Evolutionary conservation across 2,113 vertebrate species (phyloP).

Genomic region (Coptodon rendalli): DNA sequence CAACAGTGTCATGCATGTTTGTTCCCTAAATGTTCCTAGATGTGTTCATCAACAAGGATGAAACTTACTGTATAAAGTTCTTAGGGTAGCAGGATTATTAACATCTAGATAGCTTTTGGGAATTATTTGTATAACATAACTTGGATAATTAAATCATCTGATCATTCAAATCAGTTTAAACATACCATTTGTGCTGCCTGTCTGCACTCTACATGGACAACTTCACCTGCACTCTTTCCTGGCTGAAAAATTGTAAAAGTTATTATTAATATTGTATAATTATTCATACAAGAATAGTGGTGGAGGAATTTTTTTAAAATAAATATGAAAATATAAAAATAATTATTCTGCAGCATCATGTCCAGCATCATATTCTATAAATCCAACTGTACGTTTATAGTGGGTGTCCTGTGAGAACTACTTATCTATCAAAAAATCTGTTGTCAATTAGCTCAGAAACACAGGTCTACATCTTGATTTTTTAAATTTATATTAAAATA

Average conservation of each 20-base stretch:
- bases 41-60: not conserved
- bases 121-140: not conserved
- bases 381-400: not conserved
- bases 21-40: not conserved
- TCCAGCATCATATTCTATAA: not conserved
- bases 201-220: not conserved
- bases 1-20: not conserved
- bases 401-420: not conserved
- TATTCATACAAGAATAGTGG: not conserved
- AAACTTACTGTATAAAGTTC: not conserved
- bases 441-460: not conserved
- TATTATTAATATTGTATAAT: not conserved
- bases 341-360: not conserved
- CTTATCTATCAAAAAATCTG: not conserved
- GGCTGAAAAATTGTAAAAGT: not conserved
- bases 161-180: not conserved
- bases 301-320: fast-evolving
- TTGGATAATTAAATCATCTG: not conserved
- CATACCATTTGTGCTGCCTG: not conserved
- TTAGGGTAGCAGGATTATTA: not conserved
- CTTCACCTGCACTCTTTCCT: not conserved
- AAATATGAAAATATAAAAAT: not conserved
- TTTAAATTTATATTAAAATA: not conserved
- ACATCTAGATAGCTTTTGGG: not conserved
- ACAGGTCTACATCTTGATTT: not conserved